Evolutionary conservation across 2,113 vertebrate genomes (phyloP).

Genomic region (Murina feae): DNA sequence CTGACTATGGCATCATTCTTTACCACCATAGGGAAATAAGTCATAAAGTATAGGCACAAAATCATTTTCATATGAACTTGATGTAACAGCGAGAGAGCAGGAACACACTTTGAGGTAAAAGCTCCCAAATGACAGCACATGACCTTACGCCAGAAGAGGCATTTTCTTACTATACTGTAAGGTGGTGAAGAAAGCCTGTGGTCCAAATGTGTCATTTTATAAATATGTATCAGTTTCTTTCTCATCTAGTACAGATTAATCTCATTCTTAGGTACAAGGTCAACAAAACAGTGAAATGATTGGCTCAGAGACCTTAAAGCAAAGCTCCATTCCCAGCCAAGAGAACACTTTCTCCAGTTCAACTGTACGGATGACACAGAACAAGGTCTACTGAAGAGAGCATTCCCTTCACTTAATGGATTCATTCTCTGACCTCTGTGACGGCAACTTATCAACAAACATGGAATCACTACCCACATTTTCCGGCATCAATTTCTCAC

Average conservation of each 20-base stretch:
- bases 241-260: conserved; percentile 30
- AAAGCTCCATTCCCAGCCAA: not conserved
- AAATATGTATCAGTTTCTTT: conserved; percentile 56
- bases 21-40: not conserved
- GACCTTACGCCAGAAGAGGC: not conserved
- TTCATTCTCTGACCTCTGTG: not conserved
- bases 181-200: conserved; percentile 11
- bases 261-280: conserved; percentile 34
- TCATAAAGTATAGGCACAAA: conserved; percentile 1
- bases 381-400: not conserved
- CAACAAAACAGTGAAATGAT: conserved; percentile 56
- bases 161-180: not conserved
- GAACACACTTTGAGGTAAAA: conserved; percentile 5
- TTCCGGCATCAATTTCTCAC: not conserved
- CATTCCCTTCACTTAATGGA: not conserved
- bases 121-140: not conserved
- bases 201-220: conserved; percentile 40
- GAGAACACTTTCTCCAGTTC: not conserved
- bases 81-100: conserved; percentile 16
- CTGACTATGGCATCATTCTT: not conserved
- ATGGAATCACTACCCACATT: not conserved
- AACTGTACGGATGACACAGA: not conserved
- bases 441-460: not conserved
- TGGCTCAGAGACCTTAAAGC: conserved; percentile 61
- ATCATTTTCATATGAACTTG: conserved; percentile 15